Evolutionary conservation across 2,113 vertebrate species (phyloP), one percentile per base, ranked within the genome.

Genomic region (Notothenia rossii): DNA sequence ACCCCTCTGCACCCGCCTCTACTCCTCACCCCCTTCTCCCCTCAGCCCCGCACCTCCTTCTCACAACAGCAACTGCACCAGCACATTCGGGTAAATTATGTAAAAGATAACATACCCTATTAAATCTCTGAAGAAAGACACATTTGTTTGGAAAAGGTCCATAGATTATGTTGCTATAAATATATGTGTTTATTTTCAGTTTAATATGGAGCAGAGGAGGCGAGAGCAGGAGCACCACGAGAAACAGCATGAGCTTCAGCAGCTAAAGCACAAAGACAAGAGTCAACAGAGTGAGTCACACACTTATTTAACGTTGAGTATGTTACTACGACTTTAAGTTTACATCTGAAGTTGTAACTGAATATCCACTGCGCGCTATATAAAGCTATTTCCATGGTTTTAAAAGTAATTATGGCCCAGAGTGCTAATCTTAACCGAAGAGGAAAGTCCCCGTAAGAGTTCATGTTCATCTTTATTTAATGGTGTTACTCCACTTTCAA

Each of bases 261-360:
- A 97, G 86, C 95, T 99, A 53, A 96, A 97, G 80, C 94, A 98
- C 84, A 99, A 99, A 91, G 98, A 98, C 93, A 98, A 98, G 92
- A 98, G 96, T 94, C 97, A 98, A 79, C 84, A 96, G 62, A 99
- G 98, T 98, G 94, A 96, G 97, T 89, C 1, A 63, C 64, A 54
- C 29, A 56, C 36, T 66, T 20, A 56, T 46, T 8, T 25, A 59
- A 46, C 3, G n/a, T 36, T 12, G 53, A n/a, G 61, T 74, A 51
- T 33, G 65, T 66, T 55, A 5, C 15, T 65, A 10, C 72, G 82
- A 48, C 72, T 54, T 46, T 70, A 13, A 51, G 1, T 50, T 59
- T 5, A 49, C 25, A 13, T 51, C 48, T 60, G 1, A 59, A 78
- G 4, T 46, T 65, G 7, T 75, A 1, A 17, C 1, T 67, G 69